Percentiles rank a stretch among this genome's conserved stretches.
These are phyloP conservation scores for Danaus plexippus DNA, from an alignment of 1,140 invertebrate genomes.

Conservation along the genomic window DNA sequence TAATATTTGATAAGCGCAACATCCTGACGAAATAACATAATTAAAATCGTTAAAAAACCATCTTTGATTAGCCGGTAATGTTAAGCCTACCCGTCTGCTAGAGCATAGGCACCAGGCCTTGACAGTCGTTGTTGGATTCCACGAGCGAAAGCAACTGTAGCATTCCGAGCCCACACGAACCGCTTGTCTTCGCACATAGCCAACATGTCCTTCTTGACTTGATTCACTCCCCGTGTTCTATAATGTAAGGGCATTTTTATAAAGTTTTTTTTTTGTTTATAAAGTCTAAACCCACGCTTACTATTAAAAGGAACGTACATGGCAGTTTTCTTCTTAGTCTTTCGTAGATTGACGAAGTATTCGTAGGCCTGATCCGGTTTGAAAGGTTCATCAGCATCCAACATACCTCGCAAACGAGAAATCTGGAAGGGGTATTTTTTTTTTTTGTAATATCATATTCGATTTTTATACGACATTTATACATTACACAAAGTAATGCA, in stretches of 20 bases:
- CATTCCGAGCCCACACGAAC: constrained; percentile 53
- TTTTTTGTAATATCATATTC: too few relatives aligned
- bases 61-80: background rate
- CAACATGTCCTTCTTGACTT: constrained; percentile 42
- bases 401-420: constrained; percentile 43
- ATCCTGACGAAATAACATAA: constrained; percentile 31
- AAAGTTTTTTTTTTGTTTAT: background rate
- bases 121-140: constrained; percentile 53
- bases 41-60: constrained; percentile 2
- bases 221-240: constrained; percentile 16
- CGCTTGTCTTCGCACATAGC: constrained; percentile 42
- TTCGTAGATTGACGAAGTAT: constrained; percentile 53
- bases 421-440: constrained; percentile 29
- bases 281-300: background rate
- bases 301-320: constrained; percentile 27
- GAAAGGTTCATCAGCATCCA: constrained; percentile 60
- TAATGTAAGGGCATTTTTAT: constrained; percentile 1
- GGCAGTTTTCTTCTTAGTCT: constrained; percentile 41
- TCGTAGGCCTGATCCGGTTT: constrained; percentile 63
- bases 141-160: constrained; percentile 52
- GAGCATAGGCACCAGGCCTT: constrained; percentile 38
- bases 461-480: too few relatives aligned
- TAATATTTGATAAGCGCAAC: constrained; percentile 53
- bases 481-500: too few relatives aligned
- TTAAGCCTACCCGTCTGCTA: constrained; percentile 43